phyloP scores from a whole-genome alignment of 2,797 vertebrate genomes.

The Scyliorhinus canicula region DNA sequence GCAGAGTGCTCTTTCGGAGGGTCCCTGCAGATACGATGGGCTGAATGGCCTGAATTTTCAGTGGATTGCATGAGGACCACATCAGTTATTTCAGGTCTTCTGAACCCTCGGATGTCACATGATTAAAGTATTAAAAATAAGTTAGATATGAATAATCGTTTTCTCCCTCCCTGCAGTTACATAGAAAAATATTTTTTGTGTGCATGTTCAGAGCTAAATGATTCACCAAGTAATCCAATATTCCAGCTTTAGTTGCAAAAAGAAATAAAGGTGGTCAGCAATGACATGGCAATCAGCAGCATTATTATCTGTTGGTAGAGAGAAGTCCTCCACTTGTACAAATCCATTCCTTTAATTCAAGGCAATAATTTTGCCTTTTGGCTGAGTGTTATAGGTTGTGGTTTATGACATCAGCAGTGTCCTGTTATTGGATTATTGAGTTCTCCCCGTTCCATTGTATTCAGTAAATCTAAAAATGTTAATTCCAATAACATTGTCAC shows the following conservation, averaged over 20 bases:
- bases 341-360: not conserved
- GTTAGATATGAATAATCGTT: not conserved
- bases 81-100: not conserved
- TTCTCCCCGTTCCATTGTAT: not conserved
- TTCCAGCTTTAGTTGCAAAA: not conserved
- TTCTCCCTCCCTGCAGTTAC: not conserved
- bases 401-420: not conserved
- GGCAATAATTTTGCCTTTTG: not conserved
- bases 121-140: not conserved
- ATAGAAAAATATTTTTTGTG: not conserved
- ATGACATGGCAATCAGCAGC: not conserved
- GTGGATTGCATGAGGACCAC: too few species aligned
- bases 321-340: not conserved
- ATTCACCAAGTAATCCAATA: not conserved
- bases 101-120: not conserved
- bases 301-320: not conserved
- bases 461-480: not conserved
- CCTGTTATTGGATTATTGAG: not conserved
- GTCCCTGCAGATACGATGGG: too few species aligned
- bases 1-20: too few species aligned
- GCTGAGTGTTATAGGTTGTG: not conserved
- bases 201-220: not conserved
- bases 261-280: not conserved
- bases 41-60: too few species aligned
- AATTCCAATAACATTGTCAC: not conserved